These are phyloP conservation scores for Moxostoma hubbsi DNA, from an alignment of 2,797 vertebrate species.

Conservation along the genomic window DNA sequence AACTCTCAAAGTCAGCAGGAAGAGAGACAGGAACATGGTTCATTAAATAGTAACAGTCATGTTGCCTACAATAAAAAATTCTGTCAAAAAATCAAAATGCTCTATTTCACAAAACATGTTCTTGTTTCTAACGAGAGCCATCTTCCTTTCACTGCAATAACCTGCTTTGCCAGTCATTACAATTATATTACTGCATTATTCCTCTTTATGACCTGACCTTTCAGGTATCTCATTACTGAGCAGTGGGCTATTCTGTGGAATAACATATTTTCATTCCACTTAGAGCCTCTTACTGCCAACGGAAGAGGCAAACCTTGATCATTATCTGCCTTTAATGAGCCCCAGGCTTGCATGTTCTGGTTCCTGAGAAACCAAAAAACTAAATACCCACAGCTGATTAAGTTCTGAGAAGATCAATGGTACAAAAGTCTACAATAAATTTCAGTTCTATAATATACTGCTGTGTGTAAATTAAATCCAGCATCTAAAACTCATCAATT, in stretches of 20 bases:
- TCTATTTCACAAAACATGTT: conserved; percentile 13
- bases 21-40: conserved; percentile 11
- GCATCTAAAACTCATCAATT: too few species aligned
- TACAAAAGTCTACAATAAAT: too few species aligned
- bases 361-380: conserved; percentile 34
- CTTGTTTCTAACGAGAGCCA: conserved; percentile 3
- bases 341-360: conserved; percentile 1
- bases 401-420: conserved; percentile 6
- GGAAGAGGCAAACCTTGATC: conserved; percentile 11
- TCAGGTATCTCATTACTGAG: conserved; percentile 39
- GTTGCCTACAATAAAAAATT: background rate
- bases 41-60: background rate
- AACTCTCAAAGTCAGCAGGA: background rate
- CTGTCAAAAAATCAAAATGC: background rate
- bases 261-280: conserved; percentile 42
- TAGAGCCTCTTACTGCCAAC: conserved; percentile 33
- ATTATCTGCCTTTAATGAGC: conserved; percentile 41
- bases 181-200: conserved; percentile 14
- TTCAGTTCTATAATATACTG: too few species aligned
- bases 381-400: background rate
- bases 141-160: conserved; percentile 15
- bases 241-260: conserved; percentile 6
- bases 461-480: too few species aligned
- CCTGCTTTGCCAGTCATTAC: conserved; percentile 18
- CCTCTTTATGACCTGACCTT: conserved; percentile 43